These are phyloP conservation scores for Siphamia tubifer DNA, from an alignment of 2,113 vertebrate species.

Conservation along the genomic window DNA sequence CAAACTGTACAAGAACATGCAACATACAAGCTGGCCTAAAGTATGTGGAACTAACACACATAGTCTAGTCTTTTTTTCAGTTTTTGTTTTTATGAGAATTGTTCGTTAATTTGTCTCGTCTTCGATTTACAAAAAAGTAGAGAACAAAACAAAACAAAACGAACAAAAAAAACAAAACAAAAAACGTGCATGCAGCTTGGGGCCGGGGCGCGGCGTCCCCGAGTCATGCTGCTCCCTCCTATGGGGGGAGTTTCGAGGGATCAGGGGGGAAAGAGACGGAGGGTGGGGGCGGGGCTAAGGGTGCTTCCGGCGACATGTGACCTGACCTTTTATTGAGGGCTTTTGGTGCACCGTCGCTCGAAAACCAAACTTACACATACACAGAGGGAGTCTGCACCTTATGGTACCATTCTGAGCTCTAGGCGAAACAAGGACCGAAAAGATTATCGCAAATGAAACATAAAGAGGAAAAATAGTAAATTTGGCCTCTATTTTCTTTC, in stretches of 20 bases:
- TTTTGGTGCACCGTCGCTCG: conserved; percentile 29
- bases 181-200: conserved; percentile 92
- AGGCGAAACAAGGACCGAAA: conserved; percentile 69
- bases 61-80: conserved; percentile 89
- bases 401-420: conserved; percentile 54
- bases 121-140: conserved; percentile 80
- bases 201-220: conserved; percentile 83
- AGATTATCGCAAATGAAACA: conserved; percentile 16
- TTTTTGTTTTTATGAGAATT: conserved; percentile 72
- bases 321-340: conserved; percentile 25
- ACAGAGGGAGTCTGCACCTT: conserved; percentile 76
- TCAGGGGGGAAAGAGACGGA: conserved; percentile 65
- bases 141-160: conserved; percentile 30
- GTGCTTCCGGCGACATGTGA: conserved; percentile 26
- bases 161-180: conserved; percentile 49
- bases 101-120: conserved; percentile 72
- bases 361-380: conserved; percentile 71
- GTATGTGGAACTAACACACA: conserved; percentile 95
- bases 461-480: conserved; percentile 13
- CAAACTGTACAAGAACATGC: conserved; percentile 99
- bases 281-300: background rate
- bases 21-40: conserved; percentile 98
- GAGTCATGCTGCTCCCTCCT: conserved; percentile 94
- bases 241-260: conserved; percentile 80
- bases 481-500: conserved; percentile 55